Evolutionary conservation across 1,140 invertebrate species (phyloP), one percentile per base, ranked within the genome.

Genomic region (Drosophila cardini): DNA sequence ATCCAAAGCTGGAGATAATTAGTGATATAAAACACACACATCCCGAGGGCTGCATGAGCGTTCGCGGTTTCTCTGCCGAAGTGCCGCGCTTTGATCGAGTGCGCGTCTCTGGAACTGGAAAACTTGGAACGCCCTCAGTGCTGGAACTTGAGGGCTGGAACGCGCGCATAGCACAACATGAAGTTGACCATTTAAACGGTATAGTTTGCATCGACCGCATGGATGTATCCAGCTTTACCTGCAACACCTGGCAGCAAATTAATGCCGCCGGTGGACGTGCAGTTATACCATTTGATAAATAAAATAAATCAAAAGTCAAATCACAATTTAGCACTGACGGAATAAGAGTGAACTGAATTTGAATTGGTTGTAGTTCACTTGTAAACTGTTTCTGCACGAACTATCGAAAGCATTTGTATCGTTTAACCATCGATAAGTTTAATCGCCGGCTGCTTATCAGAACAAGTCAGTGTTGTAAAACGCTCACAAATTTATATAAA

Each of bases 151-250:
- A 92, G 52, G 95, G 95, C 18, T 97, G 95, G 95, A 77, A 93
- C 48, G 95, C 96, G 1, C 93, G 96, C 80, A 95, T 97, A 76
- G 93, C 94, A 2, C 96, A 97, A 80, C 96, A 97, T 92, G 96
- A 97, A 93, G 94, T 96, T 90, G 96, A 97, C 89, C 96, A 97
- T 91, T 92, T 97, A 13, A 93, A 96, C 87, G 96, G 96, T 5
- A 93, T 93, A 75, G 76, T 96, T 6, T 96, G 94, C 76, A 94
- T 94, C 5, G 96, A 97, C 78, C 93, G 93, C 26, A 96, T 96
- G 96, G 93, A 95, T 71, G 90, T 92, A 36, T 93, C 93, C 10
- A 87, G 56, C 10, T 86, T 86, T 10, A 64, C 30, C 3, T 87
- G 84, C 26, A 34, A 55, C 26, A 76, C 36, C 13, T 87, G 83